Conservation (phyloP, 2,888 invertebrate genomes). For the Eulithis testata region DNA sequence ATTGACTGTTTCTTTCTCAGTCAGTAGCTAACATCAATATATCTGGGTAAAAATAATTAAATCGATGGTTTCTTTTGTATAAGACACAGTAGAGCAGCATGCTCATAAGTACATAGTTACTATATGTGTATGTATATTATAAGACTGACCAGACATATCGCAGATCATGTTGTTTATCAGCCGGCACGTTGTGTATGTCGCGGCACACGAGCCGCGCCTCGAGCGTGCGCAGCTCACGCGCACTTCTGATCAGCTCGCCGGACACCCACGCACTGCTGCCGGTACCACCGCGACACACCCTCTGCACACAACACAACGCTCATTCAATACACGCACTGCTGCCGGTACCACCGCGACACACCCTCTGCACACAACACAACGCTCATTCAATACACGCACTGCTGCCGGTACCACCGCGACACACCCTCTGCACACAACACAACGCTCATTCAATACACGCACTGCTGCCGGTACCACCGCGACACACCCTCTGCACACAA, state of each 20-base stretch:
- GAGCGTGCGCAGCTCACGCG: slow-evolving; percentile 20
- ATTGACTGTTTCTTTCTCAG: too few species aligned
- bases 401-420: slow-evolving; percentile 11
- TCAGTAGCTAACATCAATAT: too few species aligned
- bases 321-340: too few species aligned
- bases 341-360: slow-evolving; percentile 9
- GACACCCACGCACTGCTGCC: neutral
- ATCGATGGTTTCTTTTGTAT: too few species aligned
- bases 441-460: neutral
- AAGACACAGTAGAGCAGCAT: too few species aligned
- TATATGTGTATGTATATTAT: too few species aligned
- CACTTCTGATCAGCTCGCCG: slow-evolving; percentile 29
- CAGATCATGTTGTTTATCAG: neutral
- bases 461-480: slow-evolving; percentile 11
- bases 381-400: too few species aligned
- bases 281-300: slow-evolving; percentile 9
- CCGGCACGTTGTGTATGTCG: slow-evolving; percentile 4
- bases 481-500: neutral
- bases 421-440: too few species aligned
- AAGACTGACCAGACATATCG: slow-evolving; percentile 15
- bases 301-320: neutral
- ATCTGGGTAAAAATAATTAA: too few species aligned
- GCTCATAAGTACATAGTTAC: too few species aligned
- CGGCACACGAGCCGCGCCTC: slow-evolving; percentile 6
- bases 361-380: neutral